Evolutionary conservation across 1,140 invertebrate species (phyloP).

Genomic region (Drosophila pseudoobscura): DNA sequence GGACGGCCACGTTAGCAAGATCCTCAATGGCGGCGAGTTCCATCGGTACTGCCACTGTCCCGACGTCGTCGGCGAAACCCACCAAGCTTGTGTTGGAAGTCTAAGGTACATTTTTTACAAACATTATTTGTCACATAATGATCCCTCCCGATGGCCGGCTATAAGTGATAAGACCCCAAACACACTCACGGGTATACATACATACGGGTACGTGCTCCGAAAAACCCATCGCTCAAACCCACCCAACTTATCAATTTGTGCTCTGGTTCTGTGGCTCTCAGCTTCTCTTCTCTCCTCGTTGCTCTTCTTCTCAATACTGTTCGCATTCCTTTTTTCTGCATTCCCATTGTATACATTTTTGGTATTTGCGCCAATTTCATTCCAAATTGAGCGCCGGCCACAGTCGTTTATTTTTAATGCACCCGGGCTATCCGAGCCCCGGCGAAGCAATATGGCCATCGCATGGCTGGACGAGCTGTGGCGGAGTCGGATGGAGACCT

Average conservation of each 20-base stretch:
- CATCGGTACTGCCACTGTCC: too few relatives aligned
- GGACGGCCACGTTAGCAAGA: too few relatives aligned
- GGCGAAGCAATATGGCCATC: constrained; percentile 58
- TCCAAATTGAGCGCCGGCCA: constrained; percentile 79
- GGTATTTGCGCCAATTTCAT: constrained; percentile 81
- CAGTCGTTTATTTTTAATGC: constrained; percentile 82
- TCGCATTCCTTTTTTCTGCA: constrained; percentile 56
- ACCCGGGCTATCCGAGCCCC: constrained; percentile 49
- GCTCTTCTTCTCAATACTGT: background rate
- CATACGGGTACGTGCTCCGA: constrained; percentile 31
- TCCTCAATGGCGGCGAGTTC: too few relatives aligned
- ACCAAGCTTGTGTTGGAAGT: too few relatives aligned
- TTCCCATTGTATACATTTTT: constrained; percentile 80
- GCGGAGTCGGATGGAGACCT: constrained; percentile 2
- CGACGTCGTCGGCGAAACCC: too few relatives aligned
- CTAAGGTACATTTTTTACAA: constrained; percentile 62
- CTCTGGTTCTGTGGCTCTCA: background rate
- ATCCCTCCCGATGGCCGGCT: constrained; percentile 71
- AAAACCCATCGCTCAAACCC: constrained; percentile 54
- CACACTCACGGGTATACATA: constrained; percentile 17
- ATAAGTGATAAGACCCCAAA: constrained; percentile 69
- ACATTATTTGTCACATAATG: constrained; percentile 61
- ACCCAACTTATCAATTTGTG: constrained; percentile 72
- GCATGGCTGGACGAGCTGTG: constrained; percentile 1
- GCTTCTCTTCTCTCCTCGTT: background rate